A percentile compares a stretch with the other conserved stretches of the same genome.
phyloP scores from a whole-genome alignment of 2,888 invertebrate species.

The Cephus runcator region DNA sequence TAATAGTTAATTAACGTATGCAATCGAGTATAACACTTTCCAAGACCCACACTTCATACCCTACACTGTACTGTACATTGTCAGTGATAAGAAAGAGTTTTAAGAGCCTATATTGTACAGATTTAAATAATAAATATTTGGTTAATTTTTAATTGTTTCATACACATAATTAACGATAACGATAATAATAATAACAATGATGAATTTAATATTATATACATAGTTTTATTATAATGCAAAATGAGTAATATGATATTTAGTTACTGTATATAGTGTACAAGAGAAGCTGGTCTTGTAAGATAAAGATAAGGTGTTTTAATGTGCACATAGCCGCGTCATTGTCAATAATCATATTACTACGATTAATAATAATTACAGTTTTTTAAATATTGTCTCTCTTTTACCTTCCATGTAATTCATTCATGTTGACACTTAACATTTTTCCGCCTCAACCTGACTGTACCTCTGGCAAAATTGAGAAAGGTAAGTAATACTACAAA shows the following conservation, averaged over 20 bases:
- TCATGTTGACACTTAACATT: neutral
- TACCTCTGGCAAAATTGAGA: neutral
- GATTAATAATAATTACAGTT: slow-evolving; percentile 66
- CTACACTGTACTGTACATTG: slow-evolving; percentile 48
- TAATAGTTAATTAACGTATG: neutral
- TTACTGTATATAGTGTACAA: slow-evolving; percentile 66
- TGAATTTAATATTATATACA: slow-evolving; percentile 49
- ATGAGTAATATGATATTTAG: slow-evolving; percentile 58
- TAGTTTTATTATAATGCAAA: slow-evolving; percentile 29
- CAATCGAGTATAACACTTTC: neutral
- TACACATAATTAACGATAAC: slow-evolving; percentile 38
- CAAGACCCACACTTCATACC: slow-evolving; percentile 9
- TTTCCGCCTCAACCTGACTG: neutral
- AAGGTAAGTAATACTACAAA: neutral
- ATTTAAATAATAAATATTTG: slow-evolving; percentile 49
- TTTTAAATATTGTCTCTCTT: slow-evolving; percentile 42
- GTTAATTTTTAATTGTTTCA: slow-evolving; percentile 53
- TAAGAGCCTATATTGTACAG: slow-evolving; percentile 61
- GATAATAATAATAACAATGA: slow-evolving; percentile 44
- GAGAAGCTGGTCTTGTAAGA: slow-evolving; percentile 69
- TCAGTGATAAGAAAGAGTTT: slow-evolving; percentile 55
- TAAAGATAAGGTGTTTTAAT: slow-evolving; percentile 70
- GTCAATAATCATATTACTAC: slow-evolving; percentile 66
- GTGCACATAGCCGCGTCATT: slow-evolving; percentile 69
- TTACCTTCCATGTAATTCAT: neutral